A percentile compares a stretch with the other conserved stretches of the same genome.
Conservation (phyloP, 2,888 invertebrate species). For the Mechanitis messenoides region DNA sequence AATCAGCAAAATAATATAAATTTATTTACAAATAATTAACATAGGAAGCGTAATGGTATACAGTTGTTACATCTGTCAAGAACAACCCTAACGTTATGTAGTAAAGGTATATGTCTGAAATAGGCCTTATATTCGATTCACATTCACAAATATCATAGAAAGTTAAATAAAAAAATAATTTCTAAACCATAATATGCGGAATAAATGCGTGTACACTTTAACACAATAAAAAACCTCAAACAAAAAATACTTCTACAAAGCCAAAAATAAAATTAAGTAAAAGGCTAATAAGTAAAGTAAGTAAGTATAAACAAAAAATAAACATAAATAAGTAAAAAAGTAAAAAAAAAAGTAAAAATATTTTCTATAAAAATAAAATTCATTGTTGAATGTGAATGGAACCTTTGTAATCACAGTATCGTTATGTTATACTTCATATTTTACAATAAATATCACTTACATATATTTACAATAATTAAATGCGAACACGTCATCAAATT, state of each 20-base stretch:
- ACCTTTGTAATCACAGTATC: constrained; percentile 6
- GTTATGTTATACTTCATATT: too few species aligned
- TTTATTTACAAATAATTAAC: constrained; percentile 2
- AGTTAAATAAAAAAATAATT: neutral
- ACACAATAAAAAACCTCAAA: neutral
- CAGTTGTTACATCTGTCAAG: neutral
- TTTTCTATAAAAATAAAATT: neutral
- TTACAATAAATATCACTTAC: constrained; percentile 14
- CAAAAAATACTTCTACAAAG: too few species aligned
- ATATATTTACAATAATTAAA: constrained; percentile 21
- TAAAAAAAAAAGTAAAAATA: too few species aligned
- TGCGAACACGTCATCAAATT: constrained; percentile 9
- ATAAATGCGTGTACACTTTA: neutral
- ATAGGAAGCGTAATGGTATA: neutral
- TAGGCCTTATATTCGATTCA: neutral
- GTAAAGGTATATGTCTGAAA: neutral
- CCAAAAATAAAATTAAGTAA: too few species aligned
- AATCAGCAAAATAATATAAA: constrained; percentile 3
- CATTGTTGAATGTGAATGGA: neutral
- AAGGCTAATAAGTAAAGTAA: neutral
- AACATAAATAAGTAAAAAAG: too few species aligned
- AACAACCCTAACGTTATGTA: neutral
- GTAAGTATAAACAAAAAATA: too few species aligned
- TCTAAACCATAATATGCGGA: too few species aligned
- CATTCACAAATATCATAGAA: neutral